Evolutionary conservation across 2,797 vertebrate genomes (phyloP), one percentile per base, ranked within the genome.

Genomic region (Saxicola maurus): DNA sequence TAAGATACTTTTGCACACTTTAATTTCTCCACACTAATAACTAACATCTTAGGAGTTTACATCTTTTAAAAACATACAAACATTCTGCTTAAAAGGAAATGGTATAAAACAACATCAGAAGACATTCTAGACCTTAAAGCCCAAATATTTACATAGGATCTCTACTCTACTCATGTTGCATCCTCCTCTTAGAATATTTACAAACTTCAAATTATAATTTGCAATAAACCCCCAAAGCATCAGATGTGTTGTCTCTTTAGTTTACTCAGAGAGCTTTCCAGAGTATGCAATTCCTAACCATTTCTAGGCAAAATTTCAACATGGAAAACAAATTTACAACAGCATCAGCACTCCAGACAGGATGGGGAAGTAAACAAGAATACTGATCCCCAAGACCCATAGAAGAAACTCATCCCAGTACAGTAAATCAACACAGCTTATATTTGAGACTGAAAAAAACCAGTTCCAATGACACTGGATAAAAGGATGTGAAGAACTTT

Each of bases 131-230:
- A 74, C 61, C 65, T 82, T 20, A 62, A 72, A 89, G 59, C 2
- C 2, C 24, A 84, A 89, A 87, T 92, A 83, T 93, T 94, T 95
- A 92, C 40, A 78, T 8, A 56, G 33, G 30, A 33, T 81, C n/a
- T 79, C 43, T 53, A 33, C 20, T 64, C 38, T 61, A 85, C 30
- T 57, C 73, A 65, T 17, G 27, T 42, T 87, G 64, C 33, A 66
- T 59, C 43, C 45, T 87, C 53, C 57, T 92, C 80, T 82, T 72
- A 59, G 5, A 80, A 46, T 75, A 90, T 82, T 91, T 89, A 93
- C 62, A 90, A 93, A 86, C 38, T 73, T 68, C 27, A 46, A 72
- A 65, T 71, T 78, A 68, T 31, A 57, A 86, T 81, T 81, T 71
- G 43, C 69, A 78, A 51, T 72, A 75, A 83, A 86, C 8, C 13